Evolutionary conservation across 2,797 vertebrate genomes (phyloP), one percentile per base, ranked within the genome.

Genomic region (Mionectes olivaceus): DNA sequence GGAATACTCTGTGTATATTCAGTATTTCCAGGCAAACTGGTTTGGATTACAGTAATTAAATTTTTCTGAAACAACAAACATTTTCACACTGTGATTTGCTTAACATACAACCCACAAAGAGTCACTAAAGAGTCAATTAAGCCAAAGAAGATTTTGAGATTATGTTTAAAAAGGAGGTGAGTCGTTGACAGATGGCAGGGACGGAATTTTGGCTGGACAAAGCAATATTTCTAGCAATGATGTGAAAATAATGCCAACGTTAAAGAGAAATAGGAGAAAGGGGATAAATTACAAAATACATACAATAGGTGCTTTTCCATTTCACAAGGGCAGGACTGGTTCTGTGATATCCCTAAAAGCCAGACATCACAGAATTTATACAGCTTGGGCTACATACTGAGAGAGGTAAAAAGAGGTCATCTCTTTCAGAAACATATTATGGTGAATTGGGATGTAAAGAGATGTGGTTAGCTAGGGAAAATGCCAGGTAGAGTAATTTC

Each of bases 311-410:
- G 13, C 50, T 59, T 89, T 83, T 70, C 79, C 59, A 57, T 92
- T 91, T 87, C 55, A 81, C 17, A 74, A 15, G 67, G 59, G 81
- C 1, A 4, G 33, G 55, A 22, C 60, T 89, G 55, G 33, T 93
- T 93, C 91, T 95, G 44, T 90, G 94, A 76, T 92, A 91, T 88
- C 56, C 76, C 85, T 92, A 69, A 93, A 88, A 96, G 87, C 39
- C 87, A 91, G 89, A 94, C 85, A 86, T 96, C 89, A 79, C 83
- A 95, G 92, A 93, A 82, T 87, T 92, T 91, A 53, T 67, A 74
- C 74, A 91, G 67, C 85, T 88, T 74, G 44, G 67, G 63, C 76
- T 91, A 35, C 82, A 79, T 76, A 77, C 89, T 91, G 89, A 93
- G 87, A 92, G 68, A 91, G 84, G 67, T 95, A 91, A 86, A 81